Evolutionary conservation across 2,797 vertebrate species (phyloP), one percentile per base, ranked within the genome.

Genomic region (Notolabrus celidotus): DNA sequence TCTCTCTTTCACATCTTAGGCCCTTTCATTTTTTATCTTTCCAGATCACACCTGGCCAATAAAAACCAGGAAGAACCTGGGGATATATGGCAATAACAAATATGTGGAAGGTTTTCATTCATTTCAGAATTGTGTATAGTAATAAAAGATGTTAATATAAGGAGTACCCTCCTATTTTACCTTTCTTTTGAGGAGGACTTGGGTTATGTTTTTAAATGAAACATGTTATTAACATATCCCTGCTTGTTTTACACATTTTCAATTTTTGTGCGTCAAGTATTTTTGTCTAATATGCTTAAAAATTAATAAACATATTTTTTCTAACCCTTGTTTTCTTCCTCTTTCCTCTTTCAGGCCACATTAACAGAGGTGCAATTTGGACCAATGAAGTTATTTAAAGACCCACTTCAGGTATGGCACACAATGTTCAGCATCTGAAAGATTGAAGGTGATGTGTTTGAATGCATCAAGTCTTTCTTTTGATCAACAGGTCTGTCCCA

Each of bases 381-480:
- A 89, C 97, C 97, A 91, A 99, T 99, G 98, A 98, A 95, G 94
- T 95, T 99, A 91, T 96, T 95, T 92, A 96, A 95, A 93, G 96
- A 99, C 93, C 97, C 96, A 82, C 96, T 99, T 96, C 97, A 99
- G 98, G 98, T 99, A 97, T 63, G 0, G 77, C 83, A 77, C 67
- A 86, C 60, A 69, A 62, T 41, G 17, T 1, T 22, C 52, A 52
- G 79, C 83, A 43, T 73, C 43, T 54, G 56, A 69, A 49, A 72
- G 64, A 74, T 42, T 67, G 58, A 74, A 66, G 47, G 23, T 52
- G 19, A 33, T 71, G 14, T 68, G 60, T 17, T 41, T 72, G 49
- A 77, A 52, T 39, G 51, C 46, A 66, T 68, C 63, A 60, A 69
- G 45, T 20, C 29, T 34, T 36, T 36, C 12, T 14, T 36, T 67